These are phyloP conservation scores for Ectemnius continuus DNA, from an alignment of 2,888 invertebrate genomes.

Conservation along the genomic window DNA sequence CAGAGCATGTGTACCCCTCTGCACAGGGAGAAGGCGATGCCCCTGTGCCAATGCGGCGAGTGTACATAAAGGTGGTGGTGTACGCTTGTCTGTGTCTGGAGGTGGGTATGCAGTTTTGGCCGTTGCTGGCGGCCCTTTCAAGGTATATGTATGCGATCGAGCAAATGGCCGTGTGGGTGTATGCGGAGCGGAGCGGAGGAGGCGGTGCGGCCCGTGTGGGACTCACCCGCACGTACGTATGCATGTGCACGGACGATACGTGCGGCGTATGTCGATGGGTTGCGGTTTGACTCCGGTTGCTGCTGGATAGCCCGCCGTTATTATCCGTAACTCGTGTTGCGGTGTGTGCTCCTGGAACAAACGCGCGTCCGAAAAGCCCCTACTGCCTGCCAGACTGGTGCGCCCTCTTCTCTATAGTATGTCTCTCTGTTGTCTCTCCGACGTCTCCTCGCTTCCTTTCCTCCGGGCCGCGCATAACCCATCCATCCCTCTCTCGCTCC, in stretches of 20 bases:
- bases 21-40: too few relatives aligned
- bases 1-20: too few relatives aligned
- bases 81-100: too few relatives aligned
- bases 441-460: not conserved
- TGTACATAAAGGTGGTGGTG: too few relatives aligned
- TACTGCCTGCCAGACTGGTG: slow-evolving; percentile 28
- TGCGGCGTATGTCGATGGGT: slow-evolving; percentile 70
- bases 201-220: slow-evolving; percentile 21
- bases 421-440: not conserved
- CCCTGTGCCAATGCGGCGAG: too few relatives aligned
- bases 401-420: too few relatives aligned
- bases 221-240: slow-evolving; percentile 53
- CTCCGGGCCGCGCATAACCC: not conserved
- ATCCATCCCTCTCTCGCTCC: not conserved
- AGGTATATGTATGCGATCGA: not conserved
- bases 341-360: slow-evolving; percentile 66
- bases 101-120: not conserved
- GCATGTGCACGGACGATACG: slow-evolving; percentile 63
- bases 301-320: slow-evolving; percentile 69
- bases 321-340: slow-evolving; percentile 71
- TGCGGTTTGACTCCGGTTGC: slow-evolving; percentile 69
- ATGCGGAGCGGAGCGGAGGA: slow-evolving; percentile 16
- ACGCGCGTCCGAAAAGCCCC: slow-evolving; percentile 61
- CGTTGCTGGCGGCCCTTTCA: too few relatives aligned
- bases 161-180: slow-evolving; percentile 2